Percentiles rank a stretch among this genome's conserved stretches.
Evolutionary conservation across 2,888 invertebrate genomes (phyloP).

Genomic region (Heteropelma amictum): DNA sequence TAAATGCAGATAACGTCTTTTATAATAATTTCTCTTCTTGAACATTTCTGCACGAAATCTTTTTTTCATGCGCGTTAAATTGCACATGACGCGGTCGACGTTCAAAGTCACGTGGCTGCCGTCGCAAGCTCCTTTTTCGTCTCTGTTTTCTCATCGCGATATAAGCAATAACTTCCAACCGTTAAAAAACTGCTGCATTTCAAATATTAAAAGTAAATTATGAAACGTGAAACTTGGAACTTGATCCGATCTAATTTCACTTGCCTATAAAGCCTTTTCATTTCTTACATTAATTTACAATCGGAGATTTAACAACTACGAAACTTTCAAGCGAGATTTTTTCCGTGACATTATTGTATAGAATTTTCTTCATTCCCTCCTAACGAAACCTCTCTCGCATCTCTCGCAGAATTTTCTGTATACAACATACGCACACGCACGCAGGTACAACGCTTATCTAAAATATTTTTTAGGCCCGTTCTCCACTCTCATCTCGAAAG

Average conservation of each 20-base stretch:
- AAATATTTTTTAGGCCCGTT: conserved; percentile 44
- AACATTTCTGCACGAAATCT: not conserved
- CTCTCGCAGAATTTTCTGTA: conserved; percentile 10
- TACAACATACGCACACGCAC: not conserved
- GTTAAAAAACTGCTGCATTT: conserved; percentile 52
- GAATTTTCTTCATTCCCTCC: not conserved
- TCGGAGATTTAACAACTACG: conserved; percentile 31
- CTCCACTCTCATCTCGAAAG: not conserved
- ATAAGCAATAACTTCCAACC: conserved; percentile 36
- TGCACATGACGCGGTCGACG: conserved; percentile 17
- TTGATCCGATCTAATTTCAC: not conserved
- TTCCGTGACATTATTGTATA: not conserved
- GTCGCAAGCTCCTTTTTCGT: not conserved
- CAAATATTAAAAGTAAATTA: conserved; percentile 34
- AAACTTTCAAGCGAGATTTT: conserved; percentile 48
- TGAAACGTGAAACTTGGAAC: conserved; percentile 15
- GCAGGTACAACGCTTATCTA: too few species aligned
- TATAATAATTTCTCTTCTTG: not conserved
- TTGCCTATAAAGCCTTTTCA: conserved; percentile 43
- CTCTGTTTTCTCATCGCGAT: not conserved
- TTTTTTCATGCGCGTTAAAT: not conserved
- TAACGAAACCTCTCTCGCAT: not conserved
- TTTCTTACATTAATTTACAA: conserved; percentile 11
- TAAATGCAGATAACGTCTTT: not conserved
- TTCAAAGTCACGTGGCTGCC: conserved; percentile 16